Evolutionary conservation across 2,797 vertebrate species (phyloP), one percentile per base, ranked within the genome.

Genomic region (Helarctos malayanus): DNA sequence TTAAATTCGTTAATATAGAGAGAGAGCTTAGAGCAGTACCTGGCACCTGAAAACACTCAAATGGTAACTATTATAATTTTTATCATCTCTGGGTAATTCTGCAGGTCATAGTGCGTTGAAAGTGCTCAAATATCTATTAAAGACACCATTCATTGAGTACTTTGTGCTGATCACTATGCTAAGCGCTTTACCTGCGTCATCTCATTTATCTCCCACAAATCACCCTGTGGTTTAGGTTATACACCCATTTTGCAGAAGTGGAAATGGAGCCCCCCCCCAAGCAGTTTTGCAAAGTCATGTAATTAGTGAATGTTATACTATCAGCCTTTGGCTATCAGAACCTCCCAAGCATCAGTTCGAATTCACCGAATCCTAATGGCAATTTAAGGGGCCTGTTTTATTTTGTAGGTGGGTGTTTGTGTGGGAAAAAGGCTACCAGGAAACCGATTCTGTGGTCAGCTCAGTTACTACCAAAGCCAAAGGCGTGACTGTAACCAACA

Each of bases 351-450:
- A 5, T 78, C 54, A 12, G 4, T 41, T 65, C 16, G 13, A 14
- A 59, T 47, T 57, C 56, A 59, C 65, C 27, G 5, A 54, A n/a
- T 32, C 78, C 80, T 57, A 15, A 38, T 41, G 25, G 38, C 38
- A 15, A 45, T 35, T 63, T 89, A 79, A 92, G 81, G 92, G 47
- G 49, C 27, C 78, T 80, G 19, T 89, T 86, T 97, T 94, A 32
- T 97, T 87, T 98, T 97, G 49, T 94, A 99, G 99, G 71, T 99
- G 99, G 99, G 99, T 99, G 94, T 99, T 99, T 95, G 21, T 99
- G 82, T 99, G 99, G 99, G 98, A 99, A 98, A 99, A 99, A 90
- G 99, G 99, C 93, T 99, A 99, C 97, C 99, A 99, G 98, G 99
- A 99, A 57, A 99, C 88, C 0, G 99, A 99, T 97, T 98, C 98